Evolutionary conservation across 2,888 invertebrate species (phyloP), one percentile per base, ranked within the genome.

Genomic region (Lepidocyrtoides sp.): DNA sequence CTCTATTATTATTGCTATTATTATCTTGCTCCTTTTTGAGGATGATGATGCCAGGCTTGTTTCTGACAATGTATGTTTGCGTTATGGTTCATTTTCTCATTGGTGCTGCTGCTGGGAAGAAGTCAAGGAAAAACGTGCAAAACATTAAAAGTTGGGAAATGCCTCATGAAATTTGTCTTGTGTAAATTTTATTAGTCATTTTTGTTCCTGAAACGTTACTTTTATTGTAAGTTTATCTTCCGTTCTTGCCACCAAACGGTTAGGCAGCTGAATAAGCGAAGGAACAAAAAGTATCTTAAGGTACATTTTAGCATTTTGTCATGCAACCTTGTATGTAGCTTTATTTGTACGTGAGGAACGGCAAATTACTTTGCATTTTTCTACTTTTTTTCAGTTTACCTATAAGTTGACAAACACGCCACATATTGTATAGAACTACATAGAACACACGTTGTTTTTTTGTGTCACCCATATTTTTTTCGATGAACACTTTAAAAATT

Each of bases 91-190:
- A n/a, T 12, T 66, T 48, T 23, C 29, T 14, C 41, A 7, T 36
- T 57, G 57, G 7, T 66, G 32, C 5, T 29, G 10, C 29, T 36
- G 69, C 32, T n/a, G 3, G 17, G 17, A 41, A 32, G 41, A 69
- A 41, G 32, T 12, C 14, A 29, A 44, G 23, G 36, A 36, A 84
- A 91, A 92, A 93, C 92, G 93, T 93, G 93, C 91, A 92, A 93
- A 93, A 92, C 93, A 93, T 93, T 93, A 93, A 92, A 69, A 92
- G 92, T 90, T 82, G 91, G 81, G 90, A 92, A 91, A 92, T 92
- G 93, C 92, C 93, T 93, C 93, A 93, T 93, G 91, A 92, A 93
- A 93, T 93, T 93, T 92, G 92, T 92, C 93, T 85, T 92, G 92
- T 93, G 93, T 93, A 93, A 93, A 93, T 93, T 93, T 92, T 92